phyloP scores from a whole-genome alignment of 2,888 invertebrate species.

The Acanthosoma haemorrhoidale region DNA sequence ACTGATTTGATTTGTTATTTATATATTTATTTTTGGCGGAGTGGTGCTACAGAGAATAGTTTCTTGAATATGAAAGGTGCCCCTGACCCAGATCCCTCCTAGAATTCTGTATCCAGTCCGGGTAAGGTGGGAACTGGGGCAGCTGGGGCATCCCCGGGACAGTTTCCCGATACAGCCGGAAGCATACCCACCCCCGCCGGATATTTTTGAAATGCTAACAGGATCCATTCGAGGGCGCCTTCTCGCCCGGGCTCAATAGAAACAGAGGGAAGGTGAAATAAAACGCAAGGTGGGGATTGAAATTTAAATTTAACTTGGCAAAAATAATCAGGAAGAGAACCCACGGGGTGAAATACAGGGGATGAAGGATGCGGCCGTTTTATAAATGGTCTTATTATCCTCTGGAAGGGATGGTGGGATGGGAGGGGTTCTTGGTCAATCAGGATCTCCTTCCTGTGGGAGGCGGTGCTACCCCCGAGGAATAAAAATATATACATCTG shows the following conservation, averaged over 20 bases:
- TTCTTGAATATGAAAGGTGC: no score
- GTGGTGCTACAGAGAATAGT: no score
- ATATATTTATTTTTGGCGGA: no score
- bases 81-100: no score
- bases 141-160: neutral
- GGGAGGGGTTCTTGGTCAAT: neutral
- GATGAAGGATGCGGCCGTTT: neutral
- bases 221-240: neutral
- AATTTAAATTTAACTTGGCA: conserved; percentile 7
- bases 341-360: neutral
- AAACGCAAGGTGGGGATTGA: no score
- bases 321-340: conserved; percentile 1
- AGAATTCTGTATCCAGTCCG: neutral
- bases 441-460: neutral
- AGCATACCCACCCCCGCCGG: conserved; percentile 1
- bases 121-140: neutral
- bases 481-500: neutral
- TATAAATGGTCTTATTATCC: conserved; percentile 5
- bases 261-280: no score
- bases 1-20: no score
- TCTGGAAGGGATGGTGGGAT: neutral
- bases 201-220: conserved; percentile 2
- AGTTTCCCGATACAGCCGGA: no score
- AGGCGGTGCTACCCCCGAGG: neutral
- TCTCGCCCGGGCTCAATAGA: neutral